Evolutionary conservation across 1,140 invertebrate genomes (phyloP).

Genomic region (Calycopis cecrops): DNA sequence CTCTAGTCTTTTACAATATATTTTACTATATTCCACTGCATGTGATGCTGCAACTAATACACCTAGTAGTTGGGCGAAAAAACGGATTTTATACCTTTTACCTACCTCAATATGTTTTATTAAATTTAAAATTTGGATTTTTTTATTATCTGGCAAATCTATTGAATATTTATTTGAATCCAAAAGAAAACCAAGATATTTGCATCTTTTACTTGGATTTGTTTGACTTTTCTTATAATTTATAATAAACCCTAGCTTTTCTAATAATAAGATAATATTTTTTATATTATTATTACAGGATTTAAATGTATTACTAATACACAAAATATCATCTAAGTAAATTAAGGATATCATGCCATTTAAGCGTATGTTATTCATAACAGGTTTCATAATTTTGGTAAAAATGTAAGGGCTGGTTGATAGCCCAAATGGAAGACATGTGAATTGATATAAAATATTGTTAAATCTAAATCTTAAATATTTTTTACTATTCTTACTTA

Average conservation of each 20-base stretch:
- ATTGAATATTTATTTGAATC: too few relatives aligned
- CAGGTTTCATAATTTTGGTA: slow-evolving; percentile 30
- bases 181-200: too few relatives aligned
- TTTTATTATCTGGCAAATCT: slow-evolving; percentile 18
- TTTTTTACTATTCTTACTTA: slow-evolving; percentile 18
- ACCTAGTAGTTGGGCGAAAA: slow-evolving; percentile 22
- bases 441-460: slow-evolving; percentile 25
- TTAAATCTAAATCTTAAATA: slow-evolving; percentile 25
- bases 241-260: too few relatives aligned
- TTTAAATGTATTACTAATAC: background rate
- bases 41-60: slow-evolving; percentile 21
- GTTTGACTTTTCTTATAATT: too few relatives aligned
- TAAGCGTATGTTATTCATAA: slow-evolving; percentile 16
- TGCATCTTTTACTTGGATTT: too few relatives aligned
- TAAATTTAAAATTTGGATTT: slow-evolving; percentile 15
- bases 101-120: slow-evolving; percentile 12
- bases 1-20: slow-evolving; percentile 24
- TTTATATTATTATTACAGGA: slow-evolving; percentile 2
- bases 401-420: slow-evolving; percentile 26
- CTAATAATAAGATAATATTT: slow-evolving; percentile 4
- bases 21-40: slow-evolving; percentile 22
- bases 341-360: background rate
- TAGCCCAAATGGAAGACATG: slow-evolving; percentile 27
- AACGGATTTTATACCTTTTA: slow-evolving; percentile 15
- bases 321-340: background rate